These are phyloP conservation scores for Gulo gulo DNA, from an alignment of 2,113 vertebrate species.

Conservation along the genomic window DNA sequence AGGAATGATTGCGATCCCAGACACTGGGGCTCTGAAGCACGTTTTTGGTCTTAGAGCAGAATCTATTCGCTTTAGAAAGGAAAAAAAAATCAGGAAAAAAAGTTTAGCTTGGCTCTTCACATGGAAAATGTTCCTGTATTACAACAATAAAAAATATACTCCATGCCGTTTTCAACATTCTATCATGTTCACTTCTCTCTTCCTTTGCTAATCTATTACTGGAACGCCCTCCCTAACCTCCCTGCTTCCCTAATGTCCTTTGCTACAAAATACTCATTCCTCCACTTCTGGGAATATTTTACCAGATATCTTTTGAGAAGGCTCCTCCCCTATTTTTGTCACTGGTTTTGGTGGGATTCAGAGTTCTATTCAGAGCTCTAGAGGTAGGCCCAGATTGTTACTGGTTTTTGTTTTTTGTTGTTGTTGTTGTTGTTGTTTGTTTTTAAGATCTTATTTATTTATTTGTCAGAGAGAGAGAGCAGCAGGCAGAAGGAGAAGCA, in stretches of 20 bases:
- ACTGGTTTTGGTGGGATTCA: neutral
- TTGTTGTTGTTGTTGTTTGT: too few relatives aligned
- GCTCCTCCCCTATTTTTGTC: neutral
- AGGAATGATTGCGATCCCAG: slow-evolving; percentile 29
- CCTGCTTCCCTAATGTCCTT: neutral
- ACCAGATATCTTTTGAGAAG: neutral
- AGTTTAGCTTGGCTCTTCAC: neutral
- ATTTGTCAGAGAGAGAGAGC: neutral
- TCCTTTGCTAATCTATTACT: neutral
- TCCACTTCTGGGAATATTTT: neutral
- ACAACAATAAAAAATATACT: neutral
- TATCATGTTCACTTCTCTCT: neutral
- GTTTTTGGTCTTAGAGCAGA: slow-evolving; percentile 39
- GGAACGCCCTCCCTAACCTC: neutral
- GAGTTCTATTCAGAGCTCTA: neutral
- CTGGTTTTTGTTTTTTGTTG: too few relatives aligned
- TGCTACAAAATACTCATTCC: neutral
- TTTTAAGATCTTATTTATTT: neutral
- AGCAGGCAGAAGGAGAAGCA: neutral
- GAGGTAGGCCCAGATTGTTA: neutral
- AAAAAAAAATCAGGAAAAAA: slow-evolving; percentile 22
- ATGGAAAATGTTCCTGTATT: slow-evolving; percentile 45
- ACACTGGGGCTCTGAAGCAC: neutral
- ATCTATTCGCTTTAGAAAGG: neutral
- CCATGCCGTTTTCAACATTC: neutral